phyloP scores from a whole-genome alignment of 2,113 vertebrate genomes.

The Dasyurus viverrinus region DNA sequence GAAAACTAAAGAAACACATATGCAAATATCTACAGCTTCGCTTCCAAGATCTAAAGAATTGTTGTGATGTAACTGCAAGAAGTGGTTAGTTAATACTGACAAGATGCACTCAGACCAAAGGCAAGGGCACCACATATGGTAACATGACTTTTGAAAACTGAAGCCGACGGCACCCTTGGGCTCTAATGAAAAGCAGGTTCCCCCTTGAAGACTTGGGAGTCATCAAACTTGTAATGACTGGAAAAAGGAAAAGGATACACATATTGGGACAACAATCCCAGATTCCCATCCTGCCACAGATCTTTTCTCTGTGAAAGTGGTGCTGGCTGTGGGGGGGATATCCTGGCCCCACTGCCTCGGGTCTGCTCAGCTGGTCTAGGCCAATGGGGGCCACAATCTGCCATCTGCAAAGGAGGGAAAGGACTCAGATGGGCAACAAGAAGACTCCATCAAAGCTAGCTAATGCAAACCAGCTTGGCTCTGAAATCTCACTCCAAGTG shows the following conservation, averaged over 20 bases:
- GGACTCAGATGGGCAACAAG: not conserved
- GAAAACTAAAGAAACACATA: slow-evolving; percentile 79
- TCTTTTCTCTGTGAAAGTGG: slow-evolving; percentile 42
- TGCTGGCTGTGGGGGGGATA: not conserved
- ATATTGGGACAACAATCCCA: slow-evolving; percentile 33
- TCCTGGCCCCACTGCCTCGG: not conserved
- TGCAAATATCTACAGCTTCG: slow-evolving; percentile 74
- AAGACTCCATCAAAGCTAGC: not conserved
- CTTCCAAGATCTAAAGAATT: slow-evolving; percentile 78
- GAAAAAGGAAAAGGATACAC: slow-evolving; percentile 24
- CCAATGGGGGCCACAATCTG: not conserved
- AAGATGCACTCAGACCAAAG: slow-evolving; percentile 65
- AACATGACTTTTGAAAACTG: slow-evolving; percentile 41
- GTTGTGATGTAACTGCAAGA: slow-evolving; percentile 72
- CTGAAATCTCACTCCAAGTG: not conserved
- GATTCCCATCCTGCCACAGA: not conserved
- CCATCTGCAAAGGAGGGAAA: not conserved
- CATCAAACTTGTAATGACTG: slow-evolving; percentile 59
- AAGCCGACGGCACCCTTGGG: not conserved
- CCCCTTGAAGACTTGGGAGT: slow-evolving; percentile 43
- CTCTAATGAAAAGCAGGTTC: slow-evolving; percentile 53
- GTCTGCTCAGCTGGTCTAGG: not conserved
- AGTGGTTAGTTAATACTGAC: slow-evolving; percentile 68
- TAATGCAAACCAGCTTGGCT: not conserved
- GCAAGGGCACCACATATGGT: slow-evolving; percentile 22